Evolutionary conservation across 2,888 invertebrate genomes (phyloP), one percentile per base, ranked within the genome.

Genomic region (Didymodactylos carnosus): DNA sequence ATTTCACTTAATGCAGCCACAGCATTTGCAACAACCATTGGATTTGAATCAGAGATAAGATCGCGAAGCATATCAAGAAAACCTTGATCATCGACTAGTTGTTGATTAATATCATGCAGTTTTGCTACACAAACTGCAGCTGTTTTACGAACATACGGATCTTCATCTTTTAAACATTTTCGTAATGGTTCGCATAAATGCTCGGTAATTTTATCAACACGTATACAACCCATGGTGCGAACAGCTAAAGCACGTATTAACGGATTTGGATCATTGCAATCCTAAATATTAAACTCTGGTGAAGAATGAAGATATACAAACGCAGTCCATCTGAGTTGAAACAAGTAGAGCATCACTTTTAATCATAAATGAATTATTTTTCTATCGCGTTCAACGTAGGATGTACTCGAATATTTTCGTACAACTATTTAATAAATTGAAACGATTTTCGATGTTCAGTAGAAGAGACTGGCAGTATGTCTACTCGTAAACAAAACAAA

Each of bases 61-160:
- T 99, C 98, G 82, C 94, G 93, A 39, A 98, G 85, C 80, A 95
- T 92, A 82, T 98, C 97, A 77, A 98, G 86, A 84, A 98, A 98
- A 40, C 95, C 97, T 87, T 98, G 91, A 79, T 90, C 90, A 80
- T 88, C 88, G 25, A 88, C 88, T 72, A 88, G 81, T 77, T 86
- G 85, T 46, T 89, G 87, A 80, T 89, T 89, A 81, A 99, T 99
- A 82, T 98, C 98, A 83, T 98, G 95, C 76, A 98, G 86, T 83
- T 98, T 98, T 39, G 98, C 98, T 8, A 99, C 98, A 83, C 97
- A 98, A 19, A 98, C 97, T 1, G 98, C 98, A 2, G 98, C 98
- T 0, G 98, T 98, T 86, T 98, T 98, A 78, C 98, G 87, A 13
- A 84, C 83, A 77, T 84, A 83, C 0, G 83, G 83, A 76, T 84